Evolutionary conservation across 2,888 invertebrate species (phyloP).

Genomic region (Nipponacmea schrenckii): DNA sequence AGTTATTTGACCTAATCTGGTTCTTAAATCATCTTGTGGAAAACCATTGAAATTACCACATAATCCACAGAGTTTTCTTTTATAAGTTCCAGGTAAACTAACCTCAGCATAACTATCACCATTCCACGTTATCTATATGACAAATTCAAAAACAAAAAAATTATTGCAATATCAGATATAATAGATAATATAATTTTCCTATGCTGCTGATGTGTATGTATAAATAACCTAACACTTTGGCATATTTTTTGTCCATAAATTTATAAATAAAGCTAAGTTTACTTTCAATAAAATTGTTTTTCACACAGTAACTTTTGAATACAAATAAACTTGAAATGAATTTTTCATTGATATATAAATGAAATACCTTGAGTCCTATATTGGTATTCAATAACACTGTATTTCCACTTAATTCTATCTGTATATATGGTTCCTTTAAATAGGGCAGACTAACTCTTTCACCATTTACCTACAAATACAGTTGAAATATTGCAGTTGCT

Average conservation of each 20-base stretch:
- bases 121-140: slow-evolving; percentile 56
- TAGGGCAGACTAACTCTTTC: slow-evolving; percentile 48
- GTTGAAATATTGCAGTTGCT: too few relatives aligned
- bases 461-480: slow-evolving; percentile 49
- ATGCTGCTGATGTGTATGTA: too few relatives aligned
- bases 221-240: too few relatives aligned
- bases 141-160: not conserved
- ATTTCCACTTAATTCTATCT: slow-evolving; percentile 48
- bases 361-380: slow-evolving; percentile 55
- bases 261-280: too few relatives aligned
- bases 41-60: slow-evolving; percentile 65
- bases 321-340: too few relatives aligned
- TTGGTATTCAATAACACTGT: slow-evolving; percentile 54
- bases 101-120: slow-evolving; percentile 58
- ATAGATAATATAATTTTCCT: too few relatives aligned
- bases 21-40: slow-evolving; percentile 57
- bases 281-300: too few relatives aligned
- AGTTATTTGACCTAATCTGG: slow-evolving; percentile 50
- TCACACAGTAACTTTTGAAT: too few relatives aligned
- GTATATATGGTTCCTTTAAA: slow-evolving; percentile 40
- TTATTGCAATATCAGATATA: not conserved
- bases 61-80: slow-evolving; percentile 56
- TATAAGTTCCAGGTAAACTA: slow-evolving; percentile 53
- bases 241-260: too few relatives aligned
- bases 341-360: too few relatives aligned